A percentile compares a stretch with the other conserved stretches of the same genome.
These are phyloP conservation scores for Nymphalis io DNA, from an alignment of 1,140 invertebrate species.

Conservation along the genomic window DNA sequence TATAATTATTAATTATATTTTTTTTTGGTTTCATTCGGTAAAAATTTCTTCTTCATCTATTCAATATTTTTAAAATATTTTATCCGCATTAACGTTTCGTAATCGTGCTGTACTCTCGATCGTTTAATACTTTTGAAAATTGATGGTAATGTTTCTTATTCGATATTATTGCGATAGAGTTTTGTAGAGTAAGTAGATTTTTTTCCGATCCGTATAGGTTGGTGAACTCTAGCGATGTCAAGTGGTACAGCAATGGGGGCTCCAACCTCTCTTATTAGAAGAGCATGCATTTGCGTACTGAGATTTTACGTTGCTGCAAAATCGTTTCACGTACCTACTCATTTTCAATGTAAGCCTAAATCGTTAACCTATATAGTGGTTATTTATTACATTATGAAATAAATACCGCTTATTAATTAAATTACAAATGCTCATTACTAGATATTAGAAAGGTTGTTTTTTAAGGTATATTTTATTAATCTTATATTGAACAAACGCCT, in stretches of 20 bases:
- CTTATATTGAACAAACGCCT: background rate
- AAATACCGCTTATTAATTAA: too few species aligned
- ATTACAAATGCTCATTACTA: too few species aligned
- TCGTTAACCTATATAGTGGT: background rate
- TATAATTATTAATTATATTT: too few species aligned
- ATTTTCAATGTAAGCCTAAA: background rate
- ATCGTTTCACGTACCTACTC: background rate
- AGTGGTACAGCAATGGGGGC: constrained; percentile 37
- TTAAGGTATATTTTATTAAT: background rate
- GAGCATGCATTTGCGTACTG: constrained; percentile 36
- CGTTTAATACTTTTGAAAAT: background rate
- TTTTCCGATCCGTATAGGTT: constrained; percentile 34
- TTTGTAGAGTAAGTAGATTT: constrained; percentile 21
- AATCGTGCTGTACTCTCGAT: background rate
- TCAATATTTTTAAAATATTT: background rate
- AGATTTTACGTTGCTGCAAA: constrained; percentile 11
- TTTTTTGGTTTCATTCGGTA: too few species aligned
- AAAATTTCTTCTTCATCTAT: too few species aligned
- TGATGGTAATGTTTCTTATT: background rate
- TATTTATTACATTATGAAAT: too few species aligned
- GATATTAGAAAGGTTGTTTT: background rate
- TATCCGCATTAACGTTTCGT: background rate
- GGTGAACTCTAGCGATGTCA: constrained; percentile 36
- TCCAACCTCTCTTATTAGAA: constrained; percentile 32
- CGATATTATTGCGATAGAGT: background rate